A percentile compares a stretch with the other conserved stretches of the same genome.
Evolutionary conservation across 1,140 invertebrate genomes (phyloP).

Genomic region (Pseudoatta argentina): DNA sequence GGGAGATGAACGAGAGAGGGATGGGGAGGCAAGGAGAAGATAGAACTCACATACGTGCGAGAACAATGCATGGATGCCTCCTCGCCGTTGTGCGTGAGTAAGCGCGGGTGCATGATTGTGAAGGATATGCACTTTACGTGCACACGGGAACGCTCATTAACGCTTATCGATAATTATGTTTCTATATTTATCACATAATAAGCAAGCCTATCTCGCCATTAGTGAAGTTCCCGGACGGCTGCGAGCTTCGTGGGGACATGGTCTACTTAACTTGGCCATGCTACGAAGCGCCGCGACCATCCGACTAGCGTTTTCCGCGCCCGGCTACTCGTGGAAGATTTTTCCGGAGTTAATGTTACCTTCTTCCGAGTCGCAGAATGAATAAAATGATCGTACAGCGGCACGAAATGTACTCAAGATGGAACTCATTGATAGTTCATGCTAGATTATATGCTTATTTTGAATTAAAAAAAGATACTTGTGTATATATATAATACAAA

Average conservation of each 20-base stretch:
- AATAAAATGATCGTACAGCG: neutral
- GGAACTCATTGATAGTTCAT: neutral
- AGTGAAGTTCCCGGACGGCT: conserved; percentile 67
- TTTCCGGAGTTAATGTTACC: conserved; percentile 17
- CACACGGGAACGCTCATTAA: conserved; percentile 76
- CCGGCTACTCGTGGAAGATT: neutral
- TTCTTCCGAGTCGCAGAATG: neutral
- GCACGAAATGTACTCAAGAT: conserved; percentile 3
- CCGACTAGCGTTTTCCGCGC: conserved; percentile 29
- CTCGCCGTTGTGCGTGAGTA: conserved; percentile 76
- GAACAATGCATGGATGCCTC: conserved; percentile 63
- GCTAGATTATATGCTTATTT: neutral
- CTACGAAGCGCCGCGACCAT: conserved; percentile 19
- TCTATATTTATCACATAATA: conserved; percentile 81
- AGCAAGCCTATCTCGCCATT: conserved; percentile 78
- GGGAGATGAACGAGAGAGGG: neutral
- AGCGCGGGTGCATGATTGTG: conserved; percentile 72
- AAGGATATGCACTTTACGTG: conserved; percentile 66
- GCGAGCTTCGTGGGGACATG: conserved; percentile 69
- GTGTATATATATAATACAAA: neutral
- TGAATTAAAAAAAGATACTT: neutral
- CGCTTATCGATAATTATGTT: conserved; percentile 82
- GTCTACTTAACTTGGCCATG: conserved; percentile 74
- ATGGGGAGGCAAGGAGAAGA: neutral
- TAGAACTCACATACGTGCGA: conserved; percentile 36